Percentiles rank a stretch among this genome's conserved stretches.
Evolutionary conservation across 2,888 invertebrate genomes (phyloP).

Genomic region (Pyrrhosoma nymphula): DNA sequence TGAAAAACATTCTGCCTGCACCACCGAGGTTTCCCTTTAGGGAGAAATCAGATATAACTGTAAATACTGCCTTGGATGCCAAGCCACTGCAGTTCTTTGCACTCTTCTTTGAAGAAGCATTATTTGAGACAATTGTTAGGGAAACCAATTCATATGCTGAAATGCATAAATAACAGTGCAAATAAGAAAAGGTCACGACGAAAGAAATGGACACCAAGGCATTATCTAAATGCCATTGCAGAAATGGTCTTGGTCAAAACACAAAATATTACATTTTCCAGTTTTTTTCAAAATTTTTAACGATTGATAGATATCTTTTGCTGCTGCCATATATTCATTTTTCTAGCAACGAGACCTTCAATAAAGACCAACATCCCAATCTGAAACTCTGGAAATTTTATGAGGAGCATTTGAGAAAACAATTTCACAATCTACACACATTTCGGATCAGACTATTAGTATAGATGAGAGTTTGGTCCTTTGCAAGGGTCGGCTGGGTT

Average conservation of each 20-base stretch:
- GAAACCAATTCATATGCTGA: too few relatives aligned
- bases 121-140: too few relatives aligned
- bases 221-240: background rate
- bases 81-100: too few relatives aligned
- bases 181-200: background rate
- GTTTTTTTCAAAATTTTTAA: background rate
- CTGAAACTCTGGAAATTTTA: background rate
- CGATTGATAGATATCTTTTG: background rate
- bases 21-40: too few relatives aligned
- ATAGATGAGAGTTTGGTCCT: background rate
- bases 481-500: background rate
- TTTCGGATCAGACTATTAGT: background rate
- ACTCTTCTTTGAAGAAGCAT: too few relatives aligned
- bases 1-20: too few relatives aligned
- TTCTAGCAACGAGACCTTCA: too few relatives aligned
- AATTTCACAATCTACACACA: background rate
- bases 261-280: background rate
- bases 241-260: background rate
- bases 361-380: background rate
- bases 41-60: too few relatives aligned
- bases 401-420: background rate
- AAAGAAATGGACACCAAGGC: background rate
- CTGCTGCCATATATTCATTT: background rate
- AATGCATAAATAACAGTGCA: too few relatives aligned
- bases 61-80: too few relatives aligned